Evolutionary conservation across 2,113 vertebrate species (phyloP).

Genomic region (Coracopsis vasa): DNA sequence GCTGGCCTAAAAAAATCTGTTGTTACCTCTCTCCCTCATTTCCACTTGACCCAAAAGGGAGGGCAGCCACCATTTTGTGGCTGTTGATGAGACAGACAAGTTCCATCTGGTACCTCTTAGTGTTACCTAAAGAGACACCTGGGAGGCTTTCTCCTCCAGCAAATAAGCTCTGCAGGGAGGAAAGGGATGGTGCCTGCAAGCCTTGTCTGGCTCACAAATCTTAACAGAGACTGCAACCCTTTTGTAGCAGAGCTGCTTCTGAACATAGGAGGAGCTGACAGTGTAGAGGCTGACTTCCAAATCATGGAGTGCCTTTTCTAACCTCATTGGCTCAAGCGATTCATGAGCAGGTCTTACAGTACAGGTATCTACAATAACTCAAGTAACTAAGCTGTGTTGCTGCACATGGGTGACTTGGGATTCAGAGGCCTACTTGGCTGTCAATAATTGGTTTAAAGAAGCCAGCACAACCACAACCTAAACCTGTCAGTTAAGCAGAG

Average conservation of each 20-base stretch:
- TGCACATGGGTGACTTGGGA: background rate
- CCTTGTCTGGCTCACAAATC: background rate
- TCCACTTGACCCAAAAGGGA: background rate
- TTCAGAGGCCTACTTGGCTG: background rate
- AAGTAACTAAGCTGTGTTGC: background rate
- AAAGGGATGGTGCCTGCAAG: background rate
- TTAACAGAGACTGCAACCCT: background rate
- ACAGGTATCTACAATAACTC: background rate
- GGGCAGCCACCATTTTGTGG: background rate
- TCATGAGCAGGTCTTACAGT: background rate
- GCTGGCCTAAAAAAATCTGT: background rate
- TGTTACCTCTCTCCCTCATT: background rate
- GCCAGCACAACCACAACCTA: background rate
- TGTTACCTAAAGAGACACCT: background rate
- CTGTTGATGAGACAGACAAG: background rate
- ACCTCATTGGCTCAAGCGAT: background rate
- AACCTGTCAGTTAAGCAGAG: background rate
- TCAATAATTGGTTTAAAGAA: background rate
- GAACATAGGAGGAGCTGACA: background rate
- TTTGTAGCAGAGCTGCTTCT: background rate
- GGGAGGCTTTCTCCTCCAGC: background rate
- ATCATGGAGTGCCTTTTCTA: background rate
- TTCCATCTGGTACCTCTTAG: background rate
- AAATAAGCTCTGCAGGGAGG: background rate
- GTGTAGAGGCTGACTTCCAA: accelerated